A percentile compares a stretch with the other conserved stretches of the same genome.
Conservation (phyloP, 1,140 invertebrate species). For the Penaeus chinensis region DNA sequence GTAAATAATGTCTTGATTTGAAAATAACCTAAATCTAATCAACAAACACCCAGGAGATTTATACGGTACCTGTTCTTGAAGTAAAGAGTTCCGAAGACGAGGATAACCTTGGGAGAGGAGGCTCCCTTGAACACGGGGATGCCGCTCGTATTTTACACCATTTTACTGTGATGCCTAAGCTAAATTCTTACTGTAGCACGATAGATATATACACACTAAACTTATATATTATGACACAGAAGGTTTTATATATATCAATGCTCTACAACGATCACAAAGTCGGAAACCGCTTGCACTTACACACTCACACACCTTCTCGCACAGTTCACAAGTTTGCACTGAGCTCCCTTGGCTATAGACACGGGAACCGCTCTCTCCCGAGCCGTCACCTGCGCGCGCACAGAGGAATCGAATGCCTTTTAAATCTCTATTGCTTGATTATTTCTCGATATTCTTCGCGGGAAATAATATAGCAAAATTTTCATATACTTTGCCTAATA, state of each 20-base stretch:
- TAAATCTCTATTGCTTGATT: no score
- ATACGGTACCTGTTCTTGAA: slow-evolving; percentile 27
- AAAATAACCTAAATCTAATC: no score
- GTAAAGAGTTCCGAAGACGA: slow-evolving; percentile 24
- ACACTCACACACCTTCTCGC: slow-evolving; percentile 33
- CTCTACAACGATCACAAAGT: slow-evolving; percentile 25
- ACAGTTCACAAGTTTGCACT: slow-evolving; percentile 34
- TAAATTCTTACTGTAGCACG: slow-evolving; percentile 11
- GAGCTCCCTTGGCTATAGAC: slow-evolving; percentile 26
- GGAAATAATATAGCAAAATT: no score
- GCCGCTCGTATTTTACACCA: slow-evolving; percentile 33
- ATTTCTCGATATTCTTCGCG: no score
- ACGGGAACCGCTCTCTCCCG: slow-evolving; percentile 11
- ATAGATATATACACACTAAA: slow-evolving; percentile 23
- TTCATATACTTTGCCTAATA: no score
- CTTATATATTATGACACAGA: slow-evolving; percentile 29
- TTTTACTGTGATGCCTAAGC: slow-evolving; percentile 9
- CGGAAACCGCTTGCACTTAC: slow-evolving; percentile 25
- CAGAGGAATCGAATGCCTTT: slow-evolving; percentile 11
- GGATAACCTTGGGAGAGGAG: slow-evolving; percentile 30
- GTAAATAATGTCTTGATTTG: no score
- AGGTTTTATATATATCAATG: slow-evolving; percentile 24
- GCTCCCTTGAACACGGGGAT: slow-evolving; percentile 22
- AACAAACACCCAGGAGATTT: no score
- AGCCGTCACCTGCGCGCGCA: slow-evolving; percentile 33